Base-by-base conservation (phyloP, 2,113 vertebrate species). In the Acanthisitta chloris region DNA sequence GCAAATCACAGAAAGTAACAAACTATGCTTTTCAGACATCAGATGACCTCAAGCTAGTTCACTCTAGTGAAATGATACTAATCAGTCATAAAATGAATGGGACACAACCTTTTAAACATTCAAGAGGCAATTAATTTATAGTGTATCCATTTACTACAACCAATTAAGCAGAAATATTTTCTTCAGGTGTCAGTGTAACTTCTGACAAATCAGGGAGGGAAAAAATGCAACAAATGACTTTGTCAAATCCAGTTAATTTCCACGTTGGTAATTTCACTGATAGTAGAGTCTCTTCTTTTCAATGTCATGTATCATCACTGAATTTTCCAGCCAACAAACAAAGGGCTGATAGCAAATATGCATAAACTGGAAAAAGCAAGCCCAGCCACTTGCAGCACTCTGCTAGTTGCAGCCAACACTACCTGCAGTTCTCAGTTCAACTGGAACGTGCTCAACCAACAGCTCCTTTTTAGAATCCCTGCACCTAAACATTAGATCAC, bases 131-230 rank as follows among this genome's bases (percentile, higher is more conserved):
- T 78, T 94, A 89, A 93, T 97, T 83, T 89, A 90, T 46, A 73
- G 59, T 9, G 11, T 55, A 79, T 73, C 57, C 3, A 0, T 78
- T 94, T 94, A 85, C 85, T 88, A 80, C 43, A 92, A 88, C 25
- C 54, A 90, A 84, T 93, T 88, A 94, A 79, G 58, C 64, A 82
- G 58, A 94, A 96, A 85, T 80, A 84, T 57, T 90, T 92, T 77
- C 58, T 92, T 94, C 52, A 52, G 4, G 6, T 57, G 81, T 62
- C 88, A 72, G 11, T 36, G 23, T 45, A 89, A 85, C 52, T 90
- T 76, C 67, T 83, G 26, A 92, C 67, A 82, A 91, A 95, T 49
- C 31, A 40, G 26, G 2, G 19, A 18, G 74, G 31, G 8, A 18
- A 29, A 36, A 31, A 64, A 40, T 23, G 6, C 33, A 96, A 89